Percentiles rank a stretch among this genome's conserved stretches.
These are phyloP conservation scores for Myxocyprinus asiaticus DNA, from an alignment of 2,113 vertebrate genomes.

Conservation along the genomic window DNA sequence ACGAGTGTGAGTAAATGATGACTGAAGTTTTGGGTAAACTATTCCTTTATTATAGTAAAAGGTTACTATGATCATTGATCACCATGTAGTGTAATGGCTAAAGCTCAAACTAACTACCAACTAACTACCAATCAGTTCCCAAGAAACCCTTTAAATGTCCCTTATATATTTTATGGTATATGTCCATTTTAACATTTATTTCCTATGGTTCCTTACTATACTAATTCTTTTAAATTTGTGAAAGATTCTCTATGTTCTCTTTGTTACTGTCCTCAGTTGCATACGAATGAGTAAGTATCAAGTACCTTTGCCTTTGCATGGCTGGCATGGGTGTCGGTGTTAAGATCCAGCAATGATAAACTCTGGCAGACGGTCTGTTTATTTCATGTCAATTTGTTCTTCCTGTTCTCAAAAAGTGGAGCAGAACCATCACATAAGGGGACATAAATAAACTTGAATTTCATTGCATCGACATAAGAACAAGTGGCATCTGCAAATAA, in stretches of 20 bases:
- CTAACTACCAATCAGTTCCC: neutral
- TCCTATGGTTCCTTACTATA: neutral
- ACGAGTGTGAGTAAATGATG: too few relatives aligned
- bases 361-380: constrained; percentile 47
- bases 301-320: constrained; percentile 14
- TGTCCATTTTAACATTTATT: neutral
- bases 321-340: constrained; percentile 40
- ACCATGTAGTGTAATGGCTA: neutral
- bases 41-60: neutral
- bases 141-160: neutral
- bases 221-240: neutral
- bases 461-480: too few relatives aligned
- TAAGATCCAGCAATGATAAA: constrained; percentile 41
- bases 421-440: neutral
- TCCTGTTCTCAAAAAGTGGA: constrained; percentile 27
- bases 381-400: constrained; percentile 24
- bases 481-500: too few relatives aligned
- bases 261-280: constrained; percentile 38
- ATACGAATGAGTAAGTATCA: constrained; percentile 35
- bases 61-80: neutral
- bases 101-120: too few relatives aligned
- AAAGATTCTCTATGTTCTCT: constrained; percentile 11
- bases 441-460: neutral
- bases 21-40: neutral
- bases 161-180: neutral